A percentile compares a stretch with the other conserved stretches of the same genome.
These are phyloP conservation scores for Ptychochromis oligacanthus DNA, from an alignment of 2,113 vertebrate species.

Conservation along the genomic window DNA sequence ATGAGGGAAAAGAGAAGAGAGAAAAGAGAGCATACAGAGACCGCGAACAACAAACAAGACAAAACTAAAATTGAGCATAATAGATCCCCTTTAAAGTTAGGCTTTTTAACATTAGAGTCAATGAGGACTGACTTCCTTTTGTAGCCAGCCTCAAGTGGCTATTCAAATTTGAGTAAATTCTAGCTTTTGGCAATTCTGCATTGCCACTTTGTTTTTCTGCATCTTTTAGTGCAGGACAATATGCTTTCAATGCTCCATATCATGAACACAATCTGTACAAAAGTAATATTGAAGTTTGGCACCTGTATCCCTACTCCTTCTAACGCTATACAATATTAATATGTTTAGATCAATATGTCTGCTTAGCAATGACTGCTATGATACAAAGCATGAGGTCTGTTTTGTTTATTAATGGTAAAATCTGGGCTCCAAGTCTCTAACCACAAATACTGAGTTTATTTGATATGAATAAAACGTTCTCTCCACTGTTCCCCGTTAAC, in stretches of 20 bases:
- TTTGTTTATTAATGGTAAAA: conserved; percentile 34
- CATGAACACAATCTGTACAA: background rate
- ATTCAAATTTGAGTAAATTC: background rate
- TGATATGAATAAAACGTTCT: conserved; percentile 26
- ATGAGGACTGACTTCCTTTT: background rate
- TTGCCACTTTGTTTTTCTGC: background rate
- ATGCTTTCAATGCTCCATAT: background rate
- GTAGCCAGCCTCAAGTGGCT: background rate
- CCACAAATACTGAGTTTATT: conserved; percentile 48
- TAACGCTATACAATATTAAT: background rate
- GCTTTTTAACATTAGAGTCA: background rate
- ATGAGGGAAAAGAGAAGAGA: accelerated
- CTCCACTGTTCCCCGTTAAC: conserved; percentile 13
- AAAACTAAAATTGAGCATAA: background rate
- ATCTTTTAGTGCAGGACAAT: background rate
- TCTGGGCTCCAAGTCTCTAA: conserved; percentile 20
- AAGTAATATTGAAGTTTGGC: background rate
- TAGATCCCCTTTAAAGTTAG: accelerated
- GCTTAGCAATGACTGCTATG: background rate
- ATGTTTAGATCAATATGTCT: conserved; percentile 21
- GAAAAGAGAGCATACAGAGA: background rate
- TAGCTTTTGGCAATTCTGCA: accelerated
- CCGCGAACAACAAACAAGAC: background rate
- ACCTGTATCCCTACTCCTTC: background rate
- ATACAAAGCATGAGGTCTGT: conserved; percentile 22